phyloP scores from a whole-genome alignment of 2,888 invertebrate genomes.

The Chesias legatella region DNA sequence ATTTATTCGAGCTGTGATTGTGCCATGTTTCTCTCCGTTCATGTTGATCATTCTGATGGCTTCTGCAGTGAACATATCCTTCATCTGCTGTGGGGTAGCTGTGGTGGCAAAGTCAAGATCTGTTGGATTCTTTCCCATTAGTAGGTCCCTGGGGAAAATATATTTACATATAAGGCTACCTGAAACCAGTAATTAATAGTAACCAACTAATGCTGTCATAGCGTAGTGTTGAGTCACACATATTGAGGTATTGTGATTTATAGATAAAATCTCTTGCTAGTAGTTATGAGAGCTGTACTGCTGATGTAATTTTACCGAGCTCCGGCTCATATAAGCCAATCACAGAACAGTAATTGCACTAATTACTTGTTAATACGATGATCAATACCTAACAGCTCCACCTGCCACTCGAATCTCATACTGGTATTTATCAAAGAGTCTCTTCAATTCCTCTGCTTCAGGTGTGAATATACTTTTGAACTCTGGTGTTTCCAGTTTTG shows the following conservation, averaged over 20 bases:
- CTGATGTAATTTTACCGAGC: too few relatives aligned
- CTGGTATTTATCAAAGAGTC: conserved; percentile 88
- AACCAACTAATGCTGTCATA: too few relatives aligned
- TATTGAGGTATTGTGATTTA: too few relatives aligned
- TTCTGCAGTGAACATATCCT: conserved; percentile 92
- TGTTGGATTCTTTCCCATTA: conserved; percentile 88
- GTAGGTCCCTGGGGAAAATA: conserved; percentile 83
- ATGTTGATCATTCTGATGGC: conserved; percentile 94
- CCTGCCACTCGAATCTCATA: conserved; percentile 96
- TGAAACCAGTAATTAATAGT: too few relatives aligned
- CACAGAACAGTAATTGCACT: too few relatives aligned
- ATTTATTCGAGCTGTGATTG: conserved; percentile 96
- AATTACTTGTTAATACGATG: not conserved
- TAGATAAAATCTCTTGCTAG: too few relatives aligned
- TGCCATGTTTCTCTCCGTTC: conserved; percentile 96
- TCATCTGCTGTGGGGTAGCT: conserved; percentile 98
- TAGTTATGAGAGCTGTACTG: too few relatives aligned
- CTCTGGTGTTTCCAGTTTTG: conserved; percentile 85
- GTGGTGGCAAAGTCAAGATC: conserved; percentile 99
- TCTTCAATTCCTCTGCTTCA: conserved; percentile 85
- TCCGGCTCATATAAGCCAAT: too few relatives aligned
- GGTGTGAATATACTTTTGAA: conserved; percentile 90
- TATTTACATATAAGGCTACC: too few relatives aligned
- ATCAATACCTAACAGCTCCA: conserved; percentile 91
- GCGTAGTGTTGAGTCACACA: too few relatives aligned